Percentiles rank a stretch among this genome's conserved stretches.
These are phyloP conservation scores for Meandrina meandrites DNA, from an alignment of 92 coral and sea anemone genomes.

Conservation along the genomic window DNA sequence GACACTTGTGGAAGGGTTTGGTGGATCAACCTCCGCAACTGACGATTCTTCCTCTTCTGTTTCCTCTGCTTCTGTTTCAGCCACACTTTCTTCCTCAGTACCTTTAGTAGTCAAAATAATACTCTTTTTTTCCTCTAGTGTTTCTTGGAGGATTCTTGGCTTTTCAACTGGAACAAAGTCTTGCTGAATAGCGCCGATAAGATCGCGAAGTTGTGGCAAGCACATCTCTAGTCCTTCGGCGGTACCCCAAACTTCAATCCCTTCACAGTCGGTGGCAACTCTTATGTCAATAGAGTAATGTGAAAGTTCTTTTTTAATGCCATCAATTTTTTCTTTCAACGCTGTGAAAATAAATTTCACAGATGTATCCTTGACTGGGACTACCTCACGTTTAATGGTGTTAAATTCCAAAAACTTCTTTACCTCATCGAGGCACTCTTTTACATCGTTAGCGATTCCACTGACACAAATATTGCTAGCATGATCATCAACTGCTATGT, in stretches of 20 bases:
- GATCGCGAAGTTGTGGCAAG: not conserved
- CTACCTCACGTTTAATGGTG: constrained; percentile 44
- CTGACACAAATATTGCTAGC: constrained; percentile 61
- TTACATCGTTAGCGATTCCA: constrained; percentile 59
- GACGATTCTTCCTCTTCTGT: too few species aligned
- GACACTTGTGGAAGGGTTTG: not conserved
- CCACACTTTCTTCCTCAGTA: too few species aligned
- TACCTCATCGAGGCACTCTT: constrained; percentile 21
- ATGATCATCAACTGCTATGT: constrained; percentile 25
- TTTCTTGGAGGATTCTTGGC: too few species aligned
- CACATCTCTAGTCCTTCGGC: constrained; percentile 62
- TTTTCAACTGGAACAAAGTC: constrained; percentile 33
- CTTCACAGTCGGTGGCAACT: constrained; percentile 35
- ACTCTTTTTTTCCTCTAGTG: too few species aligned
- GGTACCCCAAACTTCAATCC: constrained; percentile 63
- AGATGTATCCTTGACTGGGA: constrained; percentile 39
- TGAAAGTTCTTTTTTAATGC: constrained; percentile 30
- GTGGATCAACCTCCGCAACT: not conserved
- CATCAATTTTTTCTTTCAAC: constrained; percentile 47
- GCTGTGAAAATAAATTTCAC: constrained; percentile 38
- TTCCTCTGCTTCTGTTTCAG: too few species aligned
- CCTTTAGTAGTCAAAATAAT: too few species aligned
- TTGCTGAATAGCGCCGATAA: constrained; percentile 20
- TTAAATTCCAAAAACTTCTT: constrained; percentile 63
- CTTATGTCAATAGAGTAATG: constrained; percentile 50